Conservation (phyloP, 2,888 invertebrate species). For the Desoria tigrina region DNA sequence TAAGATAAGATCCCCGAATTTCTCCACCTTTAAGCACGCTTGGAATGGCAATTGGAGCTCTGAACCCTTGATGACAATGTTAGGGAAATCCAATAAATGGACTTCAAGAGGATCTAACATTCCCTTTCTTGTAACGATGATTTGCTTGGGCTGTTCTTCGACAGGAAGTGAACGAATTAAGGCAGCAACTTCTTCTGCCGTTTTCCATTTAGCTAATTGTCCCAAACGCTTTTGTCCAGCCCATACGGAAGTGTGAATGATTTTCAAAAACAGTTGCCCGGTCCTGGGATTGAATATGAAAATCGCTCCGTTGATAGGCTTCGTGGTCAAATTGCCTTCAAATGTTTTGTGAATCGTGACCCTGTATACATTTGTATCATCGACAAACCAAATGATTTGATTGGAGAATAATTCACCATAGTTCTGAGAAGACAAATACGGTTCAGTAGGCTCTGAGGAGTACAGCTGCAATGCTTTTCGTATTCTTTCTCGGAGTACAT, state of each 20-base stretch:
- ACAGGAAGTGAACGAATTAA: conserved; percentile 97
- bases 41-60: conserved; percentile 98
- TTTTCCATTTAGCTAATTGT: conserved; percentile 99
- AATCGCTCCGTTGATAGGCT: conserved; percentile 99
- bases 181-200: conserved; percentile 99
- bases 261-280: conserved; percentile 97
- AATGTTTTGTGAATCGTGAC: conserved; percentile 99
- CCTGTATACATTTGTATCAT: conserved; percentile 98
- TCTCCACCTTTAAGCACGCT: conserved; percentile 97
- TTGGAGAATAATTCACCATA: conserved; percentile 99
- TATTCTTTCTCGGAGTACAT: conserved; percentile 94
- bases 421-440: conserved; percentile 97
- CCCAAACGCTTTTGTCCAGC: conserved; percentile 99
- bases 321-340: conserved; percentile 98
- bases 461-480: conserved; percentile 98
- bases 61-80: conserved; percentile 99
- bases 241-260: conserved; percentile 99
- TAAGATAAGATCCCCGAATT: conserved; percentile 97
- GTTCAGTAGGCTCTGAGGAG: conserved; percentile 98
- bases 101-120: conserved; percentile 99
- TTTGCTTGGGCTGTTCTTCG: conserved; percentile 99
- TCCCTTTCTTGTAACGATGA: conserved; percentile 98
- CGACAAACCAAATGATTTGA: conserved; percentile 99
- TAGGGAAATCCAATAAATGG: conserved; percentile 99
- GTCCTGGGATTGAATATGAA: conserved; percentile 99